Evolutionary conservation across 2,113 vertebrate genomes (phyloP).

Genomic region (Pelvicachromis taeniatus): DNA sequence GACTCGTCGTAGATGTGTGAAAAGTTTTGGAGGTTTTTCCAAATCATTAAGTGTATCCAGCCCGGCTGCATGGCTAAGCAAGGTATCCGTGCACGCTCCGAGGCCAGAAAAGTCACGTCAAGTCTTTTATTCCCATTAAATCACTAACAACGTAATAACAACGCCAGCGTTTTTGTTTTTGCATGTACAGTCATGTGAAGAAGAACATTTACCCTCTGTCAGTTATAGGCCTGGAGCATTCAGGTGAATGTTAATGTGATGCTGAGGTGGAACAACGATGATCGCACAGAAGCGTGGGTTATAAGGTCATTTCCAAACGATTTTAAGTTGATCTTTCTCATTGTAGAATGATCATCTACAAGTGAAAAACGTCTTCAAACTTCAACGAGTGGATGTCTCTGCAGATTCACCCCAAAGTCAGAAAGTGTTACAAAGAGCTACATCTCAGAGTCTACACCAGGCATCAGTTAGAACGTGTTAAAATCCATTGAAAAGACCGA

Average conservation of each 20-base stretch:
- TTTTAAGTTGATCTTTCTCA: not conserved
- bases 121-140: not conserved
- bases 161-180: accelerated
- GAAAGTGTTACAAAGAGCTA: not conserved
- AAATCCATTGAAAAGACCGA: not conserved
- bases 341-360: too few species aligned
- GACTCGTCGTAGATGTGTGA: not conserved
- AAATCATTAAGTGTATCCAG: not conserved
- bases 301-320: not conserved
- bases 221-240: not conserved
- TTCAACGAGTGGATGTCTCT: accelerated
- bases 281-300: not conserved
- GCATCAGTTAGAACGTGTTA: not conserved
- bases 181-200: not conserved
- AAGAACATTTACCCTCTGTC: not conserved
- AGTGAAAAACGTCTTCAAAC: not conserved
- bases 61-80: not conserved
- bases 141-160: not conserved
- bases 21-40: not conserved
- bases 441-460: not conserved
- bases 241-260: not conserved
- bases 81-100: not conserved
- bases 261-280: accelerated
- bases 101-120: not conserved
- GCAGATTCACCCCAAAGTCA: not conserved